Evolutionary conservation across 2,888 invertebrate species (phyloP).

Genomic region (Orthonevra nobilis): DNA sequence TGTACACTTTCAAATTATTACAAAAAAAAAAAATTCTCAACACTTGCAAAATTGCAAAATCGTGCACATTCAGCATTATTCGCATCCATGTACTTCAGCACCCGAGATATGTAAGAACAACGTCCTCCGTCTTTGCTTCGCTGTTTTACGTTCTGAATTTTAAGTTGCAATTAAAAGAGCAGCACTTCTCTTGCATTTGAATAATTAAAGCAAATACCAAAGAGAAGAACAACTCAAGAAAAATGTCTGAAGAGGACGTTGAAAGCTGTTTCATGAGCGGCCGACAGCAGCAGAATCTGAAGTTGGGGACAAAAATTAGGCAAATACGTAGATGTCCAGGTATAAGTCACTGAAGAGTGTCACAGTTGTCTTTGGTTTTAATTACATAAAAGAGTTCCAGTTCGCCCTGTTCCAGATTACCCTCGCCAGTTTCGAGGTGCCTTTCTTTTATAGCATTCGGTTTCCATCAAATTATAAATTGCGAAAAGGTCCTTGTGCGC

Average conservation of each 20-base stretch:
- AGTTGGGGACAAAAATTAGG: slow-evolving; percentile 50
- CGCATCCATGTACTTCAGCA: neutral
- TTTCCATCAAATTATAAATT: slow-evolving; percentile 65
- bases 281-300: neutral
- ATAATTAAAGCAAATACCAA: slow-evolving; percentile 66
- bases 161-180: slow-evolving; percentile 77
- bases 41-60: neutral
- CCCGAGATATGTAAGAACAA: slow-evolving; percentile 1
- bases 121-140: slow-evolving; percentile 71
- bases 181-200: slow-evolving; percentile 65
- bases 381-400: slow-evolving; percentile 60
- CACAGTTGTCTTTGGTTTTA: slow-evolving; percentile 60
- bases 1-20: too few species aligned
- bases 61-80: neutral
- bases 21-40: neutral
- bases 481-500: slow-evolving; percentile 60
- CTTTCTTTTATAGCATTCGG: slow-evolving; percentile 57
- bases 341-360: slow-evolving; percentile 47
- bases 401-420: slow-evolving; percentile 34
- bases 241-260: slow-evolving; percentile 43
- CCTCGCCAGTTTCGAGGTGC: slow-evolving; percentile 11
- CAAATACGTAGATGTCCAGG: slow-evolving; percentile 64
- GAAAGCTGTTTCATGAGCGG: slow-evolving; percentile 16
- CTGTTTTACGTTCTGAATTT: slow-evolving; percentile 77
- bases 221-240: slow-evolving; percentile 45